Evolutionary conservation across 2,113 vertebrate species (phyloP), one percentile per base, ranked within the genome.

Genomic region (Notarius lentiginosus): DNA sequence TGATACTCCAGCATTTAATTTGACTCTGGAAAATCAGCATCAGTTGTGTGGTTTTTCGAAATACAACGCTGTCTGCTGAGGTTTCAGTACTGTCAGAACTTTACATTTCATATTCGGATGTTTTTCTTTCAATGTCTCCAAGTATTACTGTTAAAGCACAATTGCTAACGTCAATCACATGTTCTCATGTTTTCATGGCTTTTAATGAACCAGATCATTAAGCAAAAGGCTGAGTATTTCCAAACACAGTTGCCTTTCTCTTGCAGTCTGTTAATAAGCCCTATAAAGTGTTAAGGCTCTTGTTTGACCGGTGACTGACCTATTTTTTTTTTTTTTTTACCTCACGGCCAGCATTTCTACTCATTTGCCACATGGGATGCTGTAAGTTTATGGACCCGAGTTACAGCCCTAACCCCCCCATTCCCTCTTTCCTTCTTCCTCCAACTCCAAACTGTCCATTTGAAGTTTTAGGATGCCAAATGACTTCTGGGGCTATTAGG

Each of bases 291-390:
- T 20, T 30, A n/a, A 51, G 68, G 77, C 77, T 84, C 89, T 70
- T 86, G 84, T 82, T 82, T 90, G 91, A 90, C 91, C 89, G 58
- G 20, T 22, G 27, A 47, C 87, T 90, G 89, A 92, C 91, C 90
- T 89, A 60, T 41, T 41, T 41, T 41, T 41, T 41, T 41, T 41
- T 41, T 41, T 58, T 41, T 79, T 81, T 86, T 85, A 82, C 89
- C 86, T 89, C 88, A 84, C 49, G 79, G 87, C 73, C 83, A 88
- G 80, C 72, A 76, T 82, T 86, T 79, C 51, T 79, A 79, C 61
- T 88, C 82, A 17, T 88, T 88, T 85, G 68, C 86, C 88, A 88
- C 90, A 86, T 88, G 91, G 84, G 89, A 89, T 86, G 73, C 73
- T 83, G 89, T 30, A 7, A 30, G 65, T 91, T 92, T 90, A 89